Percentiles rank a stretch among this genome's conserved stretches.
phyloP scores from a whole-genome alignment of 2,113 vertebrate genomes.

The Pseudorasbora parva region DNA sequence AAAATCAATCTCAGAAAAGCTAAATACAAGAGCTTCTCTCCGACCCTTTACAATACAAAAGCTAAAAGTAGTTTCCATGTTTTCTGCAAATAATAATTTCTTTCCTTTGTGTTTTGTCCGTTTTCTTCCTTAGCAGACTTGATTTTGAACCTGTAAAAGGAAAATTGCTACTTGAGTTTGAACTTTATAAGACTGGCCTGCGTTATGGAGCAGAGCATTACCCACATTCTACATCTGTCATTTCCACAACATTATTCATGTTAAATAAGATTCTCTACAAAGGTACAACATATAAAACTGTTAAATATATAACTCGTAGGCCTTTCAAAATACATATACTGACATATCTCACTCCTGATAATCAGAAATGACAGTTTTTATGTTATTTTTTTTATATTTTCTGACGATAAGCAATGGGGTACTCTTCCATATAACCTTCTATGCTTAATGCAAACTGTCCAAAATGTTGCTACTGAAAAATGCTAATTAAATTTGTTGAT shows the following conservation, averaged over 20 bases:
- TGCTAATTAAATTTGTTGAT: slow-evolving; percentile 78
- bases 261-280: slow-evolving; percentile 99
- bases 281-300: slow-evolving; percentile 99
- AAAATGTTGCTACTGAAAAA: slow-evolving; percentile 87
- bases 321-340: slow-evolving; percentile 99
- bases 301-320: slow-evolving; percentile 99
- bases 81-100: slow-evolving; percentile 71
- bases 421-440: slow-evolving; percentile 80
- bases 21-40: slow-evolving; percentile 74
- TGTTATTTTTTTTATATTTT: slow-evolving; percentile 67
- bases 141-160: slow-evolving; percentile 80
- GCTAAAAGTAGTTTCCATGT: slow-evolving; percentile 82
- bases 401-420: slow-evolving; percentile 80
- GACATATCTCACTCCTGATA: slow-evolving; percentile 82
- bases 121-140: slow-evolving; percentile 70
- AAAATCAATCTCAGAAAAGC: slow-evolving; percentile 78
- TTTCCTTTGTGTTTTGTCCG: slow-evolving; percentile 54
- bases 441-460: slow-evolving; percentile 86
- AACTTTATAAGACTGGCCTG: slow-evolving; percentile 80
- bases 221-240: slow-evolving; percentile 79
- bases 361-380: slow-evolving; percentile 69
- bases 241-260: slow-evolving; percentile 89
- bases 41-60: slow-evolving; percentile 82
- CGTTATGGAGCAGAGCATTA: slow-evolving; percentile 81
- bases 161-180: slow-evolving; percentile 83